These are phyloP conservation scores for Mormoops blainvillei DNA, from an alignment of 2,113 vertebrate species.

Conservation along the genomic window DNA sequence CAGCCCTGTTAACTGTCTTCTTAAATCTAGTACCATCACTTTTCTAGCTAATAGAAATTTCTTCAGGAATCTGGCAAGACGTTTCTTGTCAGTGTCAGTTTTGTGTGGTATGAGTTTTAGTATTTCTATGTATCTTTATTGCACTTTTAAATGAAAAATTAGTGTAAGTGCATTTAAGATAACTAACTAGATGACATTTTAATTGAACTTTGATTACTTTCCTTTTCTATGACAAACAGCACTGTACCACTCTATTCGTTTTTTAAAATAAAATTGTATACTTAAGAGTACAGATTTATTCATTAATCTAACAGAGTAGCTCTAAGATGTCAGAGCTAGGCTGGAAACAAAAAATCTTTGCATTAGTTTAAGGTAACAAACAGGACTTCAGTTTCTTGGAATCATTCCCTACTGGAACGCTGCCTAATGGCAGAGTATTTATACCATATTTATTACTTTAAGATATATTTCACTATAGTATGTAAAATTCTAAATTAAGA, in stretches of 20 bases:
- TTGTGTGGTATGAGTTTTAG: neutral
- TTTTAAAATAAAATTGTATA: neutral
- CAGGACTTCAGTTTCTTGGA: neutral
- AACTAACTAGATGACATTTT: neutral
- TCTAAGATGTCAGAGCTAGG: neutral
- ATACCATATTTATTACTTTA: conserved; percentile 39
- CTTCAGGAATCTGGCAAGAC: neutral
- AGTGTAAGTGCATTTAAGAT: conserved; percentile 9
- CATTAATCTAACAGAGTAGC: neutral
- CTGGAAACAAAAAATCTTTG: neutral
- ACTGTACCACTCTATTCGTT: neutral
- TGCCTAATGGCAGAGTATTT: conserved; percentile 7
- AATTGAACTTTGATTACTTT: conserved; percentile 3
- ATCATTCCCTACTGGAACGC: neutral
- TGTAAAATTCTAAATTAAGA: conserved; percentile 46
- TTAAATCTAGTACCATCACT: neutral
- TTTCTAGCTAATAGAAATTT: neutral
- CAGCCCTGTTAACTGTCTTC: neutral
- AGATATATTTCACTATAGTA: conserved; percentile 10
- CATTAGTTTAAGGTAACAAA: conserved; percentile 3
- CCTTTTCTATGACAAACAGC: neutral
- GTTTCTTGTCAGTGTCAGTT: neutral
- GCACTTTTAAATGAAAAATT: conserved; percentile 20
- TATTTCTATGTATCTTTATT: neutral
- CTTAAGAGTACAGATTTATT: conserved; percentile 23